Evolutionary conservation across 1,140 invertebrate species (phyloP), one percentile per base, ranked within the genome.

Genomic region (Pectinophora gossypiella): DNA sequence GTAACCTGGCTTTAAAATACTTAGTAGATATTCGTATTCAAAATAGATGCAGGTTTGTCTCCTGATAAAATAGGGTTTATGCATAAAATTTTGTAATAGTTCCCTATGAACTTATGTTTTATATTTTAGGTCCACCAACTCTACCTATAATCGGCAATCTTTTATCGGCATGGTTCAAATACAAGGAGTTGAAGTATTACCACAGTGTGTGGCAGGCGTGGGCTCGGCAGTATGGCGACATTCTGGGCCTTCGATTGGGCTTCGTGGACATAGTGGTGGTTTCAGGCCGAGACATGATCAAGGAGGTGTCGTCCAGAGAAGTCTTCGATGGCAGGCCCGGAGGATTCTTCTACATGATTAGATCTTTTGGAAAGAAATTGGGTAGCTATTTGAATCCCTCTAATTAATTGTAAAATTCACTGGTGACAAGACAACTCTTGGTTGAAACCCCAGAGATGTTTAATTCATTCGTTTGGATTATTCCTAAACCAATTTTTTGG

Each of bases 291-390:
- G 88, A 91, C 35, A 73, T 90, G 1, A 90, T 93, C 0, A 91
- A 89, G 56, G 90, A 93, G 61, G 89, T 91, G 5, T 79, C 91
- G 1, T 76, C 80, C 1, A 88, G 81, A 27, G 91, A 93, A 5
- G 91, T 93, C 38, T 93, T 94, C 51, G 90, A 92, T 38, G 93
- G 91, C 2, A 87, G 94, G 52, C 94, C 94, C 0, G 89, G 92
- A 70, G 92, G 92, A 45, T 92, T 93, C 59, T 91, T 93, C 65
- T 93, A 92, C 54, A 77, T 87, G 22, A 74, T 92, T 16, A 81
- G 93, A 56, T 87, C 91, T 0, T 91, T 91, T 60, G 91, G 91
- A 18, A 90, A 92, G 68, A 88, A 91, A 73, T 80, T 90, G 59
- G 92, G 92, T 94, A 76, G 76, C 73, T 71, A 3, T n/a, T n/a